Base-by-base conservation (phyloP, 1,140 invertebrate genomes). In the Drosophila ananassae region DNA sequence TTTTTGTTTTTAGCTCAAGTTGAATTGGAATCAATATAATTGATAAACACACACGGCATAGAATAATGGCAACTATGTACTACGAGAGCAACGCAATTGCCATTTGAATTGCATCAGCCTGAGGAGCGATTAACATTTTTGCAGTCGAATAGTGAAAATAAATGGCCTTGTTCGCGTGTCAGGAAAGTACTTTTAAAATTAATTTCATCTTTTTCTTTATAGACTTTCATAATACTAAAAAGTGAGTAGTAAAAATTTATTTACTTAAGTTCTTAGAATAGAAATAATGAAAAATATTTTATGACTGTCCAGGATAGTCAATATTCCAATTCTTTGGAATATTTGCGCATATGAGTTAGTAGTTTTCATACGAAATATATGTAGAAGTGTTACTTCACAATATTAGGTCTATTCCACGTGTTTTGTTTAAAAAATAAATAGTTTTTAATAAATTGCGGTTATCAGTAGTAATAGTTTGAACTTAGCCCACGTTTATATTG, bases 101-200 rank as follows among this genome's bases (percentile, higher is more conserved):
- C 80, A 77, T 84, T 84, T 77, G 44, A 73, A 84, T 84, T 84
- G 51, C 80, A 68, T 84, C 80, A 84, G 80, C 72, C 74, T 22
- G n/a, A 32, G 60, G 32, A 13, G 56, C 59, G 68, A 82, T 81
- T 59, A 71, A 62, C 57, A 71, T 56, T 69, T 69, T 68, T 48
- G 34, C 51, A 55, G 47, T 51, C n/a, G 30, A 68, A 51, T 22
- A 76, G 55, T 58, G 48, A 76, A 76, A 59, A 79, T 53, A 61
- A 52, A 56, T 12, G 53, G 56, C 66, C 56, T 64, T 61, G 60
- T 10, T 7, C 12, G 48, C 37, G 10, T 6, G 2, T 17, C 64
- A 6, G 53, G 24, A 61, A 77, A 53, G 67, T 69, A 10, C 24
- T 48, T 47, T 24, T 53, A 17, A 57, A 48, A 21, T 17, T 7